Percentiles rank a stretch among this genome's conserved stretches.
phyloP scores from a whole-genome alignment of 2,888 invertebrate species.

The Drosophila nigritarsus region DNA sequence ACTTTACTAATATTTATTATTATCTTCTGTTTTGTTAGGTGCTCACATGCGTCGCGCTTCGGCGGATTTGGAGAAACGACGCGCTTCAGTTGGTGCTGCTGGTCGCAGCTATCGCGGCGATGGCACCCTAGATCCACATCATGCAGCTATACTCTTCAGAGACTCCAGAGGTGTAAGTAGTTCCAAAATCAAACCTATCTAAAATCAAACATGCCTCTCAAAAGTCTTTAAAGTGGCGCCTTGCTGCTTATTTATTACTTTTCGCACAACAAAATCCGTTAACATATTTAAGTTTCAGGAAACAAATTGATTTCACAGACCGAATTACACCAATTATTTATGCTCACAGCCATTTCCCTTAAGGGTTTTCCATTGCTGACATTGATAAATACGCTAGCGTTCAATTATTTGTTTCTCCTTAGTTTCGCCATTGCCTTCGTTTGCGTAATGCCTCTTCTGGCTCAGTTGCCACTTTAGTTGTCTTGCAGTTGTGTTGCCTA shows the following conservation, averaged over 20 bases:
- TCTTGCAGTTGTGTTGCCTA: conserved; percentile 15
- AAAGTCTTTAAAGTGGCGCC: background rate
- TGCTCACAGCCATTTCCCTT: background rate
- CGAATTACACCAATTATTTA: background rate
- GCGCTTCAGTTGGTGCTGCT: conserved; percentile 91
- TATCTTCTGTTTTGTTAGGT: conserved; percentile 86
- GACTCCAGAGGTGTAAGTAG: conserved; percentile 95
- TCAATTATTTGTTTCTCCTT: conserved; percentile 14
- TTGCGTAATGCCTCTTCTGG: conserved; percentile 27
- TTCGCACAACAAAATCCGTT: background rate
- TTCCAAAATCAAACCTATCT: background rate
- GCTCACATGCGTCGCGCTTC: conserved; percentile 91
- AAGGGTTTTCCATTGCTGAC: conserved; percentile 12
- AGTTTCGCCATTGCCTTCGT: background rate
- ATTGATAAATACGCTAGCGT: conserved; percentile 39
- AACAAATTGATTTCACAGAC: background rate
- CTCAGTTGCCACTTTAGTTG: conserved; percentile 4
- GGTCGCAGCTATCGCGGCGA: conserved; percentile 86
- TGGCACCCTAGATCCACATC: conserved; percentile 93
- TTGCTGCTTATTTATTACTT: background rate
- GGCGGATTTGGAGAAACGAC: conserved; percentile 91
- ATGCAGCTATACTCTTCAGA: conserved; percentile 95
- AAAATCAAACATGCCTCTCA: background rate
- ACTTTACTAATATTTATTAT: background rate
- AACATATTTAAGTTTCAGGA: background rate